These are phyloP conservation scores for Philopotamus ludificatus DNA, from an alignment of 1,140 invertebrate species.

Conservation along the genomic window DNA sequence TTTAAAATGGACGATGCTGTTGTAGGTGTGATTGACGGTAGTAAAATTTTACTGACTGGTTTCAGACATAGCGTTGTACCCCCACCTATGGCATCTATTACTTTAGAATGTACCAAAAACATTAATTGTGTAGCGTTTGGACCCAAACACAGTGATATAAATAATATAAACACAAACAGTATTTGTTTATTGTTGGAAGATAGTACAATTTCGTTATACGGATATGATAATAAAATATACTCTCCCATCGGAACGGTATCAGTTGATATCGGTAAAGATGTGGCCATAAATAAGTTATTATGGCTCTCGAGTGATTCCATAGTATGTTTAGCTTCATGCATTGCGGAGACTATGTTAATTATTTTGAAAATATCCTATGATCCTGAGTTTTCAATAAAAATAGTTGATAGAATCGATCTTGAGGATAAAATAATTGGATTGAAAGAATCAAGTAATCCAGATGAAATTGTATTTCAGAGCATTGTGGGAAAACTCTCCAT, in stretches of 20 bases:
- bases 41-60: slow-evolving; percentile 68
- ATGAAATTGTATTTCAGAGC: slow-evolving; percentile 45
- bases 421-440: slow-evolving; percentile 45
- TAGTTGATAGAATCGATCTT: slow-evolving; percentile 11
- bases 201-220: slow-evolving; percentile 26
- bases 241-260: slow-evolving; percentile 1
- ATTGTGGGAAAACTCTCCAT: slow-evolving; percentile 47
- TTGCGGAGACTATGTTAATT: slow-evolving; percentile 2
- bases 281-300: slow-evolving; percentile 23
- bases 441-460: slow-evolving; percentile 44
- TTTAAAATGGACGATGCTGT: slow-evolving; percentile 56
- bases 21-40: slow-evolving; percentile 79
- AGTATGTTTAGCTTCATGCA: slow-evolving; percentile 10
- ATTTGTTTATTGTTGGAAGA: slow-evolving; percentile 47
- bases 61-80: slow-evolving; percentile 74
- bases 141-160: slow-evolving; percentile 43
- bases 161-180: slow-evolving; percentile 49
- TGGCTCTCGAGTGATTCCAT: slow-evolving; percentile 27
- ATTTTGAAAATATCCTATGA: slow-evolving; percentile 15
- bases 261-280: neutral
- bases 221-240: no score
- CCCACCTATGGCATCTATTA: slow-evolving; percentile 76
- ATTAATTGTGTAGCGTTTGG: slow-evolving; percentile 65
- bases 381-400: slow-evolving; percentile 28
- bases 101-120: slow-evolving; percentile 56